Percentiles rank a stretch among this genome's conserved stretches.
phyloP scores from a whole-genome alignment of 2,888 invertebrate genomes.

The Ornithoptera priamus region DNA sequence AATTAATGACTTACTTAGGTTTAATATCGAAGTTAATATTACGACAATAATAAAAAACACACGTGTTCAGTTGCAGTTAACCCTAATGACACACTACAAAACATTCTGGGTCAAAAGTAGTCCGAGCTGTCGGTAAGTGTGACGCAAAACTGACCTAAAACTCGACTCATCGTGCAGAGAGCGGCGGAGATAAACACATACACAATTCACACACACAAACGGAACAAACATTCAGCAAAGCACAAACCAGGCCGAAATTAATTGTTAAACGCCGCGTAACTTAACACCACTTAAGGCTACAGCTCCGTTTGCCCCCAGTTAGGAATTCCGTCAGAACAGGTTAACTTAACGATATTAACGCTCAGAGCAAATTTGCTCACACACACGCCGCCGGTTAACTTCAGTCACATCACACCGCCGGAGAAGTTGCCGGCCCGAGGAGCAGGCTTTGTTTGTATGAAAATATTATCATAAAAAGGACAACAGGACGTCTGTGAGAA shows the following conservation, averaged over 20 bases:
- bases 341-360: conserved; percentile 16
- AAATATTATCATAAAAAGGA: too few relatives aligned
- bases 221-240: too few relatives aligned
- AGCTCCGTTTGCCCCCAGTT: conserved; percentile 9
- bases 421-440: too few relatives aligned
- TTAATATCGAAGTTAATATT: too few relatives aligned
- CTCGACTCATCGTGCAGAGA: too few relatives aligned
- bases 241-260: background rate
- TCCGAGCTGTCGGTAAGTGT: background rate
- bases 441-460: too few relatives aligned
- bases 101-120: background rate
- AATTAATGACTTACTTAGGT: too few relatives aligned
- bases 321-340: conserved; percentile 14
- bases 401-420: background rate
- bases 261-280: conserved; percentile 2
- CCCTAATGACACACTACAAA: conserved; percentile 12
- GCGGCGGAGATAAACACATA: too few relatives aligned
- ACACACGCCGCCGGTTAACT: background rate
- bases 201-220: too few relatives aligned
- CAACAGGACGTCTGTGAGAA: too few relatives aligned
- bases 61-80: conserved; percentile 4
- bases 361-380: conserved; percentile 14
- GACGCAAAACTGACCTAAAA: conserved; percentile 1
- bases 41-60: too few relatives aligned
- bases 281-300: conserved; percentile 11